phyloP scores from a whole-genome alignment of 2,113 vertebrate genomes.

The Sinosuthora webbiana region DNA sequence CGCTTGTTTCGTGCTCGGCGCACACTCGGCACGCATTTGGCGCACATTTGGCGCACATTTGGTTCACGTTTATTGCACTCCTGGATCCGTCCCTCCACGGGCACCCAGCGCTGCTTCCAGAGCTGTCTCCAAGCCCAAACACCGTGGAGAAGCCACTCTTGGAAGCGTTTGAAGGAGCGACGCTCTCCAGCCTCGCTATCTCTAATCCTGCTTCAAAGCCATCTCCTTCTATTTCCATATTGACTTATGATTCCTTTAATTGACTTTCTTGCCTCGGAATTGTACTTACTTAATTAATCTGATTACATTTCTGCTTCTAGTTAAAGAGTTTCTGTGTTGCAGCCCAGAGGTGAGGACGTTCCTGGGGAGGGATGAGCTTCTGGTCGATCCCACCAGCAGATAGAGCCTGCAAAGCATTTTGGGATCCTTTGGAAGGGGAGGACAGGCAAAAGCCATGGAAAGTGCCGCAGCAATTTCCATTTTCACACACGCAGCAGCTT shows the following conservation, averaged over 20 bases:
- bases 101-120: rapidly evolving
- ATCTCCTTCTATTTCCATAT: constrained; percentile 34
- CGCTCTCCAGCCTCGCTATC: neutral
- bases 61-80: neutral
- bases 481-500: constrained; percentile 47
- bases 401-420: constrained; percentile 16
- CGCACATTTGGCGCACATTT: rapidly evolving
- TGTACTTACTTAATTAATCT: constrained; percentile 65
- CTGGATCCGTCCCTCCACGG: rapidly evolving
- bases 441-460: neutral
- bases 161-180: neutral
- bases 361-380: neutral
- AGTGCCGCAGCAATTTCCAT: constrained; percentile 59
- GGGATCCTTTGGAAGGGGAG: neutral
- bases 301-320: constrained; percentile 32
- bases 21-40: rapidly evolving
- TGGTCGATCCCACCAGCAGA: neutral
- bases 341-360: neutral
- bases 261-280: constrained; percentile 56
- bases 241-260: constrained; percentile 40
- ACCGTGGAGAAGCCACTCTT: rapidly evolving
- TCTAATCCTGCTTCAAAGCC: constrained; percentile 46
- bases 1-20: neutral
- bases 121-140: rapidly evolving
- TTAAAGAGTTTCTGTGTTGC: constrained; percentile 4